Conservation (phyloP, 2,113 vertebrate species). For the Campylorhamphus procurvoides region DNA sequence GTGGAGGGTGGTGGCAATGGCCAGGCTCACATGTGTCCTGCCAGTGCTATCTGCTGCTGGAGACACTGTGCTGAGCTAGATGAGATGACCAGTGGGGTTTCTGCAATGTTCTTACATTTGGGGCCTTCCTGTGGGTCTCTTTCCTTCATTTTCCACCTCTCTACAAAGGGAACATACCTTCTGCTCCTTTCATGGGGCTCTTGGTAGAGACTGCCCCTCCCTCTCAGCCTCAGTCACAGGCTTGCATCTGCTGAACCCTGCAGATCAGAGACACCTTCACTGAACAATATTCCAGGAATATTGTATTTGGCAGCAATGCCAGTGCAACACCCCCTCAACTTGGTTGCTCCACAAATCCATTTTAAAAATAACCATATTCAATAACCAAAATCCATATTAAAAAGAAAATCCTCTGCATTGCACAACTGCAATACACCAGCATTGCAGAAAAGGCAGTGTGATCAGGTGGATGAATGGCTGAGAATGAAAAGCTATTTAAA, state of each 20-base stretch:
- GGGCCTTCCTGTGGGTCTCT: background rate
- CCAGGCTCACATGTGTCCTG: background rate
- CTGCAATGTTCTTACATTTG: background rate
- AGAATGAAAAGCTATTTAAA: background rate
- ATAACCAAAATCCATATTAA: background rate
- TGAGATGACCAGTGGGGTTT: background rate
- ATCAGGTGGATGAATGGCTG: background rate
- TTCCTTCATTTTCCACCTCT: background rate
- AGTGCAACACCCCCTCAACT: background rate
- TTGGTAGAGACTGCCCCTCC: background rate
- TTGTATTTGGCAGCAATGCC: background rate
- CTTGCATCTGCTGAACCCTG: background rate
- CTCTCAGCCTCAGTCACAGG: background rate
- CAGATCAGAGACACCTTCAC: background rate
- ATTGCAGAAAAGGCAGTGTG: background rate
- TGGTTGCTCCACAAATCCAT: background rate
- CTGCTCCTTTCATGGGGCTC: background rate
- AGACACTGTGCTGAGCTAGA: background rate
- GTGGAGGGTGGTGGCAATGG: too few relatives aligned
- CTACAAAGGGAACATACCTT: background rate
- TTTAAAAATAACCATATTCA: background rate
- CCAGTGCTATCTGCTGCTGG: background rate
- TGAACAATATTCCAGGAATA: background rate
- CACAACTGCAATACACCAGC: background rate
- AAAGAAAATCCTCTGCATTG: background rate